Evolutionary conservation across 1,140 invertebrate species (phyloP).

Genomic region (Brachionus rubens): DNA sequence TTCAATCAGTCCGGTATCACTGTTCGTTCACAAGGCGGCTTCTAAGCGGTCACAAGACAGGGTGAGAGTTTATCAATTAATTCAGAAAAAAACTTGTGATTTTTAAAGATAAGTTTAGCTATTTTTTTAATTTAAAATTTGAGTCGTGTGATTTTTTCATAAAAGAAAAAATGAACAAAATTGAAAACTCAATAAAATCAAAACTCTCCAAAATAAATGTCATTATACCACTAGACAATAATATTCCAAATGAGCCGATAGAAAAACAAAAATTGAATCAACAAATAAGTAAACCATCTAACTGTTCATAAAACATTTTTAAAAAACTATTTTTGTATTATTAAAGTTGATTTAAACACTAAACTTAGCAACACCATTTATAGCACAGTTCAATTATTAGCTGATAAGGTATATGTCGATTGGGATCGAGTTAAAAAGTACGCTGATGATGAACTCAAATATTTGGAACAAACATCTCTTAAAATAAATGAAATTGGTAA

Average conservation of each 20-base stretch:
- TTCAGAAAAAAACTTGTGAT: too few relatives aligned
- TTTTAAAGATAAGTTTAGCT: too few relatives aligned
- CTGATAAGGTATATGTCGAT: background rate
- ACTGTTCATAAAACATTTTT: background rate
- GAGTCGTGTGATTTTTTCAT: too few relatives aligned
- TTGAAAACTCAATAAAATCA: background rate
- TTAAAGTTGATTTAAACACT: constrained; percentile 11
- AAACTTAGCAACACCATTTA: constrained; percentile 17
- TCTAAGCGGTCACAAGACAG: too few relatives aligned
- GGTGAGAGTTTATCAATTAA: too few relatives aligned
- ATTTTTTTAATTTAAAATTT: too few relatives aligned
- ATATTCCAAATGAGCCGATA: background rate
- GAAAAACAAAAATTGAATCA: background rate
- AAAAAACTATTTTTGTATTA: background rate
- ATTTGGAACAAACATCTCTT: background rate
- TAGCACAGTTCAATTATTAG: constrained; percentile 9
- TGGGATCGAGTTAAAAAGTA: constrained; percentile 26
- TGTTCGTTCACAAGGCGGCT: too few relatives aligned
- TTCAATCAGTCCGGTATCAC: too few relatives aligned
- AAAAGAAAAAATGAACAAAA: background rate
- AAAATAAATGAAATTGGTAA: constrained; percentile 34
- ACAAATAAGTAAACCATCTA: background rate
- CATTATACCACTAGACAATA: background rate
- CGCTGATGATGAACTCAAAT: background rate
- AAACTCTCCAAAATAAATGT: constrained; percentile 4